phyloP scores from a whole-genome alignment of 2,888 invertebrate genomes.

The Coleophora flavipennella region DNA sequence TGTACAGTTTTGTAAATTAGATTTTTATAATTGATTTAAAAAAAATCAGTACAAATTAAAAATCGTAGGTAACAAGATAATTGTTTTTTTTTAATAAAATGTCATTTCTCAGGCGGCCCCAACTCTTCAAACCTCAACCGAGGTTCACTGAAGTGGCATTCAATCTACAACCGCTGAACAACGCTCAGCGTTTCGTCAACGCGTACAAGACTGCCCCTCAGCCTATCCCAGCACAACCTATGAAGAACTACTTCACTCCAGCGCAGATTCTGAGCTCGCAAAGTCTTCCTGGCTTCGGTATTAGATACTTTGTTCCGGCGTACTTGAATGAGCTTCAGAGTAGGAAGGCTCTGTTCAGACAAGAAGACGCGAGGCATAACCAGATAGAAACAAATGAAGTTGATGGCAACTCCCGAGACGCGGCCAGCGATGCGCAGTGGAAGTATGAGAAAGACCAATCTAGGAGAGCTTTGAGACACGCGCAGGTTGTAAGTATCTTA shows the following conservation, averaged over 20 bases:
- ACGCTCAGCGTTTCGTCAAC: slow-evolving; percentile 56
- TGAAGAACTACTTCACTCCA: slow-evolving; percentile 38
- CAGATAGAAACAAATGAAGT: slow-evolving; percentile 45
- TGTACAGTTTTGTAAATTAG: no score
- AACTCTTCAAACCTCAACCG: slow-evolving; percentile 51
- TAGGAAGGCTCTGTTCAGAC: slow-evolving; percentile 26
- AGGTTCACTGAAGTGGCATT: slow-evolving; percentile 52
- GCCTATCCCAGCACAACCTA: slow-evolving; percentile 18
- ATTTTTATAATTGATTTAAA: no score
- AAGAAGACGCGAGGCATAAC: slow-evolving; percentile 52
- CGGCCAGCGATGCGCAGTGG: slow-evolving; percentile 49
- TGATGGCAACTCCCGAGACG: slow-evolving; percentile 27
- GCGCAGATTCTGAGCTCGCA: slow-evolving; percentile 50
- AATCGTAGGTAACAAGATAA: no score
- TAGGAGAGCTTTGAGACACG: slow-evolving; percentile 36
- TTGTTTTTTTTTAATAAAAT: no score
- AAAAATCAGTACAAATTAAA: no score
- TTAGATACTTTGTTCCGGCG: slow-evolving; percentile 52
- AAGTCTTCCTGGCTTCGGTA: slow-evolving; percentile 50
- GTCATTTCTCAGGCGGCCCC: slow-evolving; percentile 45
- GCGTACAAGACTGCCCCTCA: slow-evolving; percentile 33
- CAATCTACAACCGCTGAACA: slow-evolving; percentile 38
- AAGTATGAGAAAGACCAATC: slow-evolving; percentile 52
- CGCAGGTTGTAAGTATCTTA: slow-evolving; percentile 43
- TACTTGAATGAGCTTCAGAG: slow-evolving; percentile 30